Conservation (phyloP, 1,140 invertebrate genomes). For the Philotrypesis tridentata region DNA sequence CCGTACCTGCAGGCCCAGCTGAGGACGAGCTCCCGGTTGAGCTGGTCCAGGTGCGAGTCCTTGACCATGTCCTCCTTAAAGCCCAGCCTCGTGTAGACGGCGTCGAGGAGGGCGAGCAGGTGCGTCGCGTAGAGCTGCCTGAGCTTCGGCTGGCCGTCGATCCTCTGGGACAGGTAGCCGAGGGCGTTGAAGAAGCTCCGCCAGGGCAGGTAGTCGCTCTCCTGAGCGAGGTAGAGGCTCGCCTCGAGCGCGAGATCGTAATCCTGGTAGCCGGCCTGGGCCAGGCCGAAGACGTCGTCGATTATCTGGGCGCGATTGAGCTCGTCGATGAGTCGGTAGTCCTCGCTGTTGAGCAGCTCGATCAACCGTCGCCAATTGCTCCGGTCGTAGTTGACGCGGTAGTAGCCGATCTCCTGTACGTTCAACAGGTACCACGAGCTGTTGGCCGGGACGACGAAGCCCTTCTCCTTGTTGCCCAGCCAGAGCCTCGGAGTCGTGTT, state of each 20-base stretch:
- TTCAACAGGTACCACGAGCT: conserved; percentile 77
- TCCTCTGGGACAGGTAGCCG: conserved; percentile 10
- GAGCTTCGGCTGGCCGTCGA: background rate
- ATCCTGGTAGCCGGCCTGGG: conserved; percentile 65
- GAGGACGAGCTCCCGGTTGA: conserved; percentile 72
- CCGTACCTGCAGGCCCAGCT: conserved; percentile 72
- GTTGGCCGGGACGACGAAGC: conserved; percentile 51
- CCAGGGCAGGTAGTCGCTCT: conserved; percentile 72
- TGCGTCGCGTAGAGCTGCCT: conserved; percentile 45
- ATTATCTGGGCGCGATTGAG: conserved; percentile 79
- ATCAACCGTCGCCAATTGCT: conserved; percentile 74
- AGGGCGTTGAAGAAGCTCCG: conserved; percentile 61
- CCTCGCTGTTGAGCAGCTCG: conserved; percentile 67
- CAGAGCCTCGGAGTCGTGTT: conserved; percentile 57
- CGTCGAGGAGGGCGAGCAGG: conserved; percentile 52
- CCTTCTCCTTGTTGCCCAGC: conserved; percentile 58
- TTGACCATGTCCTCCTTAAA: conserved; percentile 60
- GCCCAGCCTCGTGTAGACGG: conserved; percentile 63
- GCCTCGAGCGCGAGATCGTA: conserved; percentile 67
- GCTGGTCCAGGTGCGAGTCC: conserved; percentile 70
- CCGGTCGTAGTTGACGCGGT: conserved; percentile 79
- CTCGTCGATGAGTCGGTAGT: conserved; percentile 72
- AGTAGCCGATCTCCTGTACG: conserved; percentile 78
- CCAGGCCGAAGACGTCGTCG: conserved; percentile 73
- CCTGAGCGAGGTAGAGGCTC: conserved; percentile 77